A percentile compares a stretch with the other conserved stretches of the same genome.
Conservation (phyloP, 2,888 invertebrate species). For the Halictus quadricinctus region DNA sequence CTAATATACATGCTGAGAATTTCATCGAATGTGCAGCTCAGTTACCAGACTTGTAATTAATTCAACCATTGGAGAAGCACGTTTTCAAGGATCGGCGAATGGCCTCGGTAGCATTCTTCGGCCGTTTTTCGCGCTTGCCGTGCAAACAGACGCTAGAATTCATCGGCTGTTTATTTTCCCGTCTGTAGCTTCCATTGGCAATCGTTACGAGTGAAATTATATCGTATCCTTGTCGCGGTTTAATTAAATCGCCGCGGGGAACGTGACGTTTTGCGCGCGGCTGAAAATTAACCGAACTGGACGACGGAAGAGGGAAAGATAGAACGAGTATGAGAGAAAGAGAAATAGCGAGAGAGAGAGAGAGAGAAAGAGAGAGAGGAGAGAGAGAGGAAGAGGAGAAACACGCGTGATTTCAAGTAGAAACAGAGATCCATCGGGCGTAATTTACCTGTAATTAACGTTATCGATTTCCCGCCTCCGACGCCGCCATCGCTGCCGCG, state of each 20-base stretch:
- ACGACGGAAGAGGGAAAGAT: background rate
- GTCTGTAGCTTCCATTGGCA: constrained; percentile 8
- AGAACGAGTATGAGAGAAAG: background rate
- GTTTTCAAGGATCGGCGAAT: background rate
- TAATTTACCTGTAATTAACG: constrained; percentile 60
- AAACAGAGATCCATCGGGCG: constrained; percentile 53
- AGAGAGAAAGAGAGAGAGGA: constrained; percentile 25
- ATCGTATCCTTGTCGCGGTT: constrained; percentile 52
- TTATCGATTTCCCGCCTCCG: constrained; percentile 48
- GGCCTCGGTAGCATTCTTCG: background rate
- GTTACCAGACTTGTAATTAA: background rate
- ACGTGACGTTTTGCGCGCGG: constrained; percentile 47
- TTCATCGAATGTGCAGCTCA: background rate
- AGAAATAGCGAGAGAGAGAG: background rate
- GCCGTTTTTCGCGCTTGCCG: background rate
- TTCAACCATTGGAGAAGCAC: background rate
- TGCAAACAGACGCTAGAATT: background rate
- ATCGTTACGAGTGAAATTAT: constrained; percentile 56
- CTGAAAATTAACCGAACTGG: constrained; percentile 44
- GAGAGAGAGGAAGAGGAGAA: constrained; percentile 31
- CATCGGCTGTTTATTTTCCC: background rate
- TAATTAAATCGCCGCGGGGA: constrained; percentile 58
- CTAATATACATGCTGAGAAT: background rate
- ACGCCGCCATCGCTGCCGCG: background rate
- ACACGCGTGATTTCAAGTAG: constrained; percentile 48